These are phyloP conservation scores for Drosophila infuscata DNA, from an alignment of 2,888 invertebrate species.

Conservation along the genomic window DNA sequence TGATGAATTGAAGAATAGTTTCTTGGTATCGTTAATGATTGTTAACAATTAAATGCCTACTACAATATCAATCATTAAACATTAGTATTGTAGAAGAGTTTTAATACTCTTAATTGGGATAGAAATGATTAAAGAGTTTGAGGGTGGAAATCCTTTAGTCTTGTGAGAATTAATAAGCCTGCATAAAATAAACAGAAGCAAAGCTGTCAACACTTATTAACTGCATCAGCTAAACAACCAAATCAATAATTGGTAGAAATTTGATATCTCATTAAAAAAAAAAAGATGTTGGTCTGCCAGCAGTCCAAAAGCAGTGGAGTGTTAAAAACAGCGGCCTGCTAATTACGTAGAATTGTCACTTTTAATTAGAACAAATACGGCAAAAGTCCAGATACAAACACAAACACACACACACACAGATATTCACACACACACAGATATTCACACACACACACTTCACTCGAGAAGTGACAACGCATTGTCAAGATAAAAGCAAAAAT, in stretches of 20 bases:
- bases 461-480: constrained; percentile 52
- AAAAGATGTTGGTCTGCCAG: constrained; percentile 8
- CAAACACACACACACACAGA: constrained; percentile 7
- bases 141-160: background rate
- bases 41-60: background rate
- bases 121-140: background rate
- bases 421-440: constrained; percentile 7
- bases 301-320: constrained; percentile 50
- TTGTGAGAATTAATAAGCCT: background rate
- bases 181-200: constrained; percentile 65
- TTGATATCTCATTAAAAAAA: constrained; percentile 47
- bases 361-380: constrained; percentile 77
- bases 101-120: background rate
- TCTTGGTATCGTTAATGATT: background rate
- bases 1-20: background rate
- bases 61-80: background rate
- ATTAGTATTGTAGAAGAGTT: background rate
- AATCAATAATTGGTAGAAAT: constrained; percentile 62
- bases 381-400: constrained; percentile 29
- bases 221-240: constrained; percentile 51
- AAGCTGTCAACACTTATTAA: constrained; percentile 59
- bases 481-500: constrained; percentile 70
- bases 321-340: constrained; percentile 70
- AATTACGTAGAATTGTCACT: constrained; percentile 82
- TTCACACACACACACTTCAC: constrained; percentile 8